Evolutionary conservation across 2,797 vertebrate genomes (phyloP).

Genomic region (Etheostoma perlongum): DNA sequence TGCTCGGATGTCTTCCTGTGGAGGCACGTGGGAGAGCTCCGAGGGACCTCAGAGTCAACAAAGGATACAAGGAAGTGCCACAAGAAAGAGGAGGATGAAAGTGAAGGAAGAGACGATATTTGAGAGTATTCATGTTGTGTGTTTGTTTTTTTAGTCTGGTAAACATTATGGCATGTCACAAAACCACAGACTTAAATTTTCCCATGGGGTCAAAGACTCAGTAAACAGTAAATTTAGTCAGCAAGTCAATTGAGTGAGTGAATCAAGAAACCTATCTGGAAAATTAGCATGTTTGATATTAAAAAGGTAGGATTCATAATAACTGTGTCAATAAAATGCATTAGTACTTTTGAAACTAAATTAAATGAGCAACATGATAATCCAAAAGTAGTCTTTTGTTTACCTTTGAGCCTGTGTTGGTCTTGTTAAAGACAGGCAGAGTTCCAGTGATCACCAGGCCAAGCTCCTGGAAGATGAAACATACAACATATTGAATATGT

Average conservation of each 20-base stretch:
- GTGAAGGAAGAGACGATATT: slow-evolving; percentile 57
- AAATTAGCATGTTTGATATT: neutral
- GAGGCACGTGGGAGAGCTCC: slow-evolving; percentile 52
- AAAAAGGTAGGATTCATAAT: neutral
- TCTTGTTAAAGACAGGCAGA: slow-evolving; percentile 97
- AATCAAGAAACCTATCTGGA: neutral
- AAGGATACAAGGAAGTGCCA: slow-evolving; percentile 57
- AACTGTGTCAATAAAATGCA: neutral
- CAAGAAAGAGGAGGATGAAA: slow-evolving; percentile 65
- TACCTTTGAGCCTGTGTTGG: slow-evolving; percentile 81
- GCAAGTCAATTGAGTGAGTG: slow-evolving; percentile 10
- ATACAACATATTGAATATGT: slow-evolving; percentile 42
- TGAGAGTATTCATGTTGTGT: slow-evolving; percentile 51
- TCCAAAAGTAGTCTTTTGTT: neutral
- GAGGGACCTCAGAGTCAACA: slow-evolving; percentile 55
- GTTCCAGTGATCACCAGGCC: slow-evolving; percentile 99
- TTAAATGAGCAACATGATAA: neutral
- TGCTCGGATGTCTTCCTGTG: slow-evolving; percentile 61
- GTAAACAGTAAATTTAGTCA: slow-evolving; percentile 26
- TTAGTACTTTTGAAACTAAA: neutral
- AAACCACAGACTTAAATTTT: slow-evolving; percentile 41
- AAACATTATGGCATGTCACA: slow-evolving; percentile 49
- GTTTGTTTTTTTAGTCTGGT: slow-evolving; percentile 61
- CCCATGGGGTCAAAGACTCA: slow-evolving; percentile 53
- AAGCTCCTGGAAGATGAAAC: slow-evolving; percentile 86